Evolutionary conservation across 2,888 invertebrate genomes (phyloP).

Genomic region (Calameuta pallipes): DNA sequence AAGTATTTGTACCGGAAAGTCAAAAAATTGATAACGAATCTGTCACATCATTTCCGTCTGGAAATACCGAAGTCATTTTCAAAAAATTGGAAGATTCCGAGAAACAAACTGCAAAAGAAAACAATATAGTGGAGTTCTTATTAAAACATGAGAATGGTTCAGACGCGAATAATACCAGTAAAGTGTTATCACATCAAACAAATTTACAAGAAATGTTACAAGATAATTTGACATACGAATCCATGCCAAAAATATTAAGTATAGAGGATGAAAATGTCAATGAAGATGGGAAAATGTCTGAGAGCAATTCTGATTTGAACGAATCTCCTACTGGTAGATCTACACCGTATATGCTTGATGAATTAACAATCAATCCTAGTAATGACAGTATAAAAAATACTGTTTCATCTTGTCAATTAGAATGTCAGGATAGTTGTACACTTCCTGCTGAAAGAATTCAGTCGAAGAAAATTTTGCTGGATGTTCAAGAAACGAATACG

Average conservation of each 20-base stretch:
- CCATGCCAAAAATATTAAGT: neutral
- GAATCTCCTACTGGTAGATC: neutral
- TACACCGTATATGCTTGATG: neutral
- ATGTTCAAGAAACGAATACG: neutral
- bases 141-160: neutral
- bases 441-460: neutral
- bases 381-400: neutral
- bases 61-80: neutral
- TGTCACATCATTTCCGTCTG: neutral
- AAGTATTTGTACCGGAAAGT: neutral
- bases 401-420: neutral
- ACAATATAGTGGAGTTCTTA: neutral
- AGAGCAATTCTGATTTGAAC: neutral
- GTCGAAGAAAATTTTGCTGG: neutral
- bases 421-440: neutral
- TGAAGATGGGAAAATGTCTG: neutral
- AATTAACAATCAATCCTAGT: neutral
- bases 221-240: neutral
- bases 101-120: neutral
- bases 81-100: neutral
- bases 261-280: neutral
- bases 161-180: neutral
- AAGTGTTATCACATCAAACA: neutral
- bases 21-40: neutral
- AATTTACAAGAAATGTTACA: neutral